Evolutionary conservation across 2,888 invertebrate species (phyloP).

Genomic region (Agrochola lota): DNA sequence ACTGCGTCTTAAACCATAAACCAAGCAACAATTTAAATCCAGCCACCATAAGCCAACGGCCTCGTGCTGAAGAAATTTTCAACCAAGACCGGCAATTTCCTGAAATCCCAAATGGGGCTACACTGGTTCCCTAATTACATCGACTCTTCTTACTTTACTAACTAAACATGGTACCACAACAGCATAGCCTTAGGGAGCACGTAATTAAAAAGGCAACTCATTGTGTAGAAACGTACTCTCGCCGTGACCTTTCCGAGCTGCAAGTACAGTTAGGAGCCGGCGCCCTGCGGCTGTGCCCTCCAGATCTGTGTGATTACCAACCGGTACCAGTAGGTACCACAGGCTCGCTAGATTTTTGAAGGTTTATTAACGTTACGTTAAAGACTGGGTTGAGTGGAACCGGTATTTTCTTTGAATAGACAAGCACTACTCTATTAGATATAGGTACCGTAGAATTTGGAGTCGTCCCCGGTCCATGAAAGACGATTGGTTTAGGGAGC

Average conservation of each 20-base stretch:
- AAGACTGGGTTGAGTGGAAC: not conserved
- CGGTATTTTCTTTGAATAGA: not conserved
- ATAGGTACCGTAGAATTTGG: not conserved
- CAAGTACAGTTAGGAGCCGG: slow-evolving; percentile 52
- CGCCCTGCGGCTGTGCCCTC: slow-evolving; percentile 54
- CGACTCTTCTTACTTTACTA: not conserved
- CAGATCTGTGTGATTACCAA: slow-evolving; percentile 53
- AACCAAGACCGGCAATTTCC: too few relatives aligned
- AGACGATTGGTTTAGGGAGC: too few relatives aligned
- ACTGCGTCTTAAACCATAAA: too few relatives aligned
- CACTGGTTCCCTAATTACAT: not conserved
- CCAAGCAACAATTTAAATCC: too few relatives aligned
- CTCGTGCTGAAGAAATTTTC: too few relatives aligned
- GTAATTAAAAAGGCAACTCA: slow-evolving; percentile 36
- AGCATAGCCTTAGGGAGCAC: slow-evolving; percentile 12
- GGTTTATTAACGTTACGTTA: slow-evolving; percentile 19
- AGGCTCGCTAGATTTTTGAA: slow-evolving; percentile 27
- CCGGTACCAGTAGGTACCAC: slow-evolving; percentile 45
- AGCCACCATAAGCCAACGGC: too few relatives aligned
- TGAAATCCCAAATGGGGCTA: not conserved
- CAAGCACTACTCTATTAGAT: not conserved
- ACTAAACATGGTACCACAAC: not conserved
- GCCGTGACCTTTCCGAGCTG: slow-evolving; percentile 50
- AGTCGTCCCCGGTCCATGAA: not conserved
- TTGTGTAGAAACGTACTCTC: slow-evolving; percentile 33